Percentiles rank a stretch among this genome's conserved stretches.
phyloP scores from a whole-genome alignment of 1,140 invertebrate genomes.

The Saccostrea glomerata region DNA sequence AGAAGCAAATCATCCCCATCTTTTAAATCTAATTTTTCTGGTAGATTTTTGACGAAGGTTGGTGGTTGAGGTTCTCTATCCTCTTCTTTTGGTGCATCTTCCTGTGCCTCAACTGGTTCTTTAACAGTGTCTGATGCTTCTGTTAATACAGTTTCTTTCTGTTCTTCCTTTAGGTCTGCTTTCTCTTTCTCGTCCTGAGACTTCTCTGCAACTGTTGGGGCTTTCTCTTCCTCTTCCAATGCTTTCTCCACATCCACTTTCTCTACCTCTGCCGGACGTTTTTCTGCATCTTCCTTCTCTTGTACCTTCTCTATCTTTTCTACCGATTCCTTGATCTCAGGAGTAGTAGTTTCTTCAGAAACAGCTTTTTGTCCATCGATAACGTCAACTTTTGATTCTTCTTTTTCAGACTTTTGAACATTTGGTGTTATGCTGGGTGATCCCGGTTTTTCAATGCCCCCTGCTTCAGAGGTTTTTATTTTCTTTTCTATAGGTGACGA shows the following conservation, averaged over 20 bases:
- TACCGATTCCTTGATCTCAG: constrained; percentile 34
- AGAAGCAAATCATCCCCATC: constrained; percentile 48
- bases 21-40: constrained; percentile 45
- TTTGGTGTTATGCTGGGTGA: background rate
- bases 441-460: background rate
- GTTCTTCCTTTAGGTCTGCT: background rate
- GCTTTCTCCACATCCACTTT: background rate
- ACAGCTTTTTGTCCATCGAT: background rate
- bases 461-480: constrained; percentile 10
- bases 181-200: background rate
- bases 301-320: background rate
- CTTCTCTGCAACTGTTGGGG: background rate
- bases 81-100: background rate
- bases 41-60: constrained; percentile 50
- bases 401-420: background rate
- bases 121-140: background rate
- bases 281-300: background rate
- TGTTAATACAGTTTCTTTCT: background rate
- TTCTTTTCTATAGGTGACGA: constrained; percentile 31
- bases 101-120: background rate
- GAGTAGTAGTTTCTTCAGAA: background rate
- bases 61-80: constrained; percentile 46
- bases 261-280: background rate
- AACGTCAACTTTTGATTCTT: background rate
- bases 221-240: background rate